These are phyloP conservation scores for Petrolisthes cinctipes DNA, from an alignment of 2,888 invertebrate genomes.

Conservation along the genomic window DNA sequence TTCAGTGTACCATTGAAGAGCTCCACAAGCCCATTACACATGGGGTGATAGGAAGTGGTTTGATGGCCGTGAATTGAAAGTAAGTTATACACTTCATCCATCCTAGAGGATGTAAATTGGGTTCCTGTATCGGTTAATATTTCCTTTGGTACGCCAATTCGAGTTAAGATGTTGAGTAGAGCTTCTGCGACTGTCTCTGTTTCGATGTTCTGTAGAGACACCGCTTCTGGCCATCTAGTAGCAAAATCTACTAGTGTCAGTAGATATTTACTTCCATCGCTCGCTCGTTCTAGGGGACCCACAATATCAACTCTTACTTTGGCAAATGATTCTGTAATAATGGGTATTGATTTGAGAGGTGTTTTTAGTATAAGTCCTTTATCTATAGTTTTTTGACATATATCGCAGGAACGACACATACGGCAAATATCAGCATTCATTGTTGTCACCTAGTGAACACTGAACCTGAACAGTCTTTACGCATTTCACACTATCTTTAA, in stretches of 20 bases:
- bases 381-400: too few species aligned
- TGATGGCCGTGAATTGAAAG: not conserved
- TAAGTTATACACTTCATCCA: not conserved
- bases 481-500: not conserved
- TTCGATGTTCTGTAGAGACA: too few species aligned
- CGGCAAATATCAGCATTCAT: not conserved
- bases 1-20: conserved; percentile 14
- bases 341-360: too few species aligned
- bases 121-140: conserved; percentile 1
- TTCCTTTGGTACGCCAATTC: conserved; percentile 18
- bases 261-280: too few species aligned
- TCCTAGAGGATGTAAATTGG: conserved; percentile 22
- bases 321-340: too few species aligned
- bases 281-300: too few species aligned
- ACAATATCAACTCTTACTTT: too few species aligned
- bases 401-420: too few species aligned
- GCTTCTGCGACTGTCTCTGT: not conserved
- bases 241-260: too few species aligned
- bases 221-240: too few species aligned
- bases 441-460: not conserved
- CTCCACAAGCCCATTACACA: conserved; percentile 10
- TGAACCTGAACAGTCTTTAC: not conserved
- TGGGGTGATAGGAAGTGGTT: conserved; percentile 10
- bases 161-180: not conserved
- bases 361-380: too few species aligned